Evolutionary conservation across 2,888 invertebrate genomes (phyloP).

Genomic region (Keiferia lycopersicella): DNA sequence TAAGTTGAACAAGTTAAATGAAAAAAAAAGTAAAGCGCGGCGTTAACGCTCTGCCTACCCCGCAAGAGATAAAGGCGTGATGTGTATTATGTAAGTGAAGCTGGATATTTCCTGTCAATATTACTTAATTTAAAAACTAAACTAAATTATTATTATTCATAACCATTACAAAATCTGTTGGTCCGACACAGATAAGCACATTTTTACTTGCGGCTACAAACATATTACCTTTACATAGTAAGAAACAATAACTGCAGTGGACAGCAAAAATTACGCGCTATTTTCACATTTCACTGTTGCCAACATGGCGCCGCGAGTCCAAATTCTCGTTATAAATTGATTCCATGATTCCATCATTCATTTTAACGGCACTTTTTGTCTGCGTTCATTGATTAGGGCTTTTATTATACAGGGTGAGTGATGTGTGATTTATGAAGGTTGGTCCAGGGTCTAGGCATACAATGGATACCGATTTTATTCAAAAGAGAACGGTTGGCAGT

Average conservation of each 20-base stretch:
- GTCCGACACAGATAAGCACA: too few relatives aligned
- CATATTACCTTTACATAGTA: too few relatives aligned
- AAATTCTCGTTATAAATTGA: slow-evolving; percentile 38
- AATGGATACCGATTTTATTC: background rate
- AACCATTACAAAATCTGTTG: too few relatives aligned
- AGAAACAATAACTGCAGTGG: background rate
- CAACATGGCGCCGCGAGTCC: slow-evolving; percentile 29
- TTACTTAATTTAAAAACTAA: too few relatives aligned
- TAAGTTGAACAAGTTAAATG: too few relatives aligned
- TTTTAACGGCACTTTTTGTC: slow-evolving; percentile 36
- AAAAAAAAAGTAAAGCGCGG: too few relatives aligned
- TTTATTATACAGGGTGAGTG: slow-evolving; percentile 7
- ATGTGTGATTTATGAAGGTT: slow-evolving; percentile 18
- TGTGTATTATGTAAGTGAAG: too few relatives aligned
- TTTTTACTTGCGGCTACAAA: too few relatives aligned
- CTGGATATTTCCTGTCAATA: too few relatives aligned
- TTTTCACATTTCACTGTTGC: background rate
- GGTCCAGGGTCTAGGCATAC: background rate
- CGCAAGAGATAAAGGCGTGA: too few relatives aligned
- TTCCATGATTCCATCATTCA: slow-evolving; percentile 43
- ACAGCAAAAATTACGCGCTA: background rate
- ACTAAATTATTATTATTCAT: too few relatives aligned
- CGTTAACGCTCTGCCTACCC: too few relatives aligned
- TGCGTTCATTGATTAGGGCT: slow-evolving; percentile 35
- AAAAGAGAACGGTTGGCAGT: background rate